Percentiles rank a stretch among this genome's conserved stretches.
Conservation (phyloP, 2,888 invertebrate genomes). For the Horisme vitalbata region DNA sequence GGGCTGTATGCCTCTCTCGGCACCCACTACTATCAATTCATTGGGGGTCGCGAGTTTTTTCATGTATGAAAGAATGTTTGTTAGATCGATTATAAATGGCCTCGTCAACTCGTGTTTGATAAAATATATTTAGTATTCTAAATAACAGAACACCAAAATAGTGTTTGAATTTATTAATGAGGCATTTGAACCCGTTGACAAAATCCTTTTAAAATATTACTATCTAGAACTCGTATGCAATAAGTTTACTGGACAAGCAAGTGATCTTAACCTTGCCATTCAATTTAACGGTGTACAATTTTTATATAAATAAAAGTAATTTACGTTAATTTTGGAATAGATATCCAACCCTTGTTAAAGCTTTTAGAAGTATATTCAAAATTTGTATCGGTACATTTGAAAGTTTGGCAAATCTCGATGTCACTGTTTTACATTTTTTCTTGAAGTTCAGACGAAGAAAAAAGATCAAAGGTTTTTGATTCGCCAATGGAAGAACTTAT, state of each 20-base stretch:
- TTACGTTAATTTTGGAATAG: conserved; percentile 43
- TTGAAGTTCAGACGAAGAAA: conserved; percentile 14
- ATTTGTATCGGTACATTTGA: conserved; percentile 56
- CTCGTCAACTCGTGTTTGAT: too few species aligned
- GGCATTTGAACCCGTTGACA: too few species aligned
- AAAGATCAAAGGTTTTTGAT: conserved; percentile 1
- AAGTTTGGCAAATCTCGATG: conserved; percentile 57
- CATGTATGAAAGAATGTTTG: too few species aligned
- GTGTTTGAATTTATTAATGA: too few species aligned
- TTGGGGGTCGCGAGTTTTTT: too few species aligned
- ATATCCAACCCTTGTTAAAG: conserved; percentile 56
- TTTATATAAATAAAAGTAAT: conserved; percentile 52
- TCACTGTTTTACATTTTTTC: conserved; percentile 51
- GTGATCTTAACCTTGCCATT: conserved; percentile 57
- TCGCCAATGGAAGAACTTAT: neutral
- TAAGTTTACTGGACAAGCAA: conserved; percentile 45
- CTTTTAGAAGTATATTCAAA: conserved; percentile 68
- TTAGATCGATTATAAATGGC: too few species aligned
- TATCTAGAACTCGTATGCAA: conserved; percentile 53
- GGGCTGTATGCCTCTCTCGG: too few species aligned
- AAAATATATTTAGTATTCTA: too few species aligned
- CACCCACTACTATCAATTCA: too few species aligned
- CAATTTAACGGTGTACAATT: conserved; percentile 53
- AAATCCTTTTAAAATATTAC: conserved; percentile 45
- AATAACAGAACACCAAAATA: too few species aligned